Evolutionary conservation across 2,888 invertebrate genomes (phyloP), one percentile per base, ranked within the genome.

Genomic region (Caenorhabditis becei): DNA sequence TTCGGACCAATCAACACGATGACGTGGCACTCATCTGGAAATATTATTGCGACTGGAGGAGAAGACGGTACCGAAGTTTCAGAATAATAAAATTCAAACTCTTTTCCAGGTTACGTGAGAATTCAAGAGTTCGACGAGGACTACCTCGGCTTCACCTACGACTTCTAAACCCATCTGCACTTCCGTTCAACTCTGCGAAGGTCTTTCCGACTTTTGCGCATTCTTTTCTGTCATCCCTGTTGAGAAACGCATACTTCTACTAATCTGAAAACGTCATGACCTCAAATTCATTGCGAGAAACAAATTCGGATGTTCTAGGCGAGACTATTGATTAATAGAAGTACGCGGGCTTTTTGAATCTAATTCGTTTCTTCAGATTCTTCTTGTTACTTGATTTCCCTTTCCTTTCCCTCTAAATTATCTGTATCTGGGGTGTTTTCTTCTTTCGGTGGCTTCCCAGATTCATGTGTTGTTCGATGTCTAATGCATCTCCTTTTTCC

Each of bases 1-100:
- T 99, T 99, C 91, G 99, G 99, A 88, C 99, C 99, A 1, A 99
- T 99, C 91, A 99, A 99, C 94, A 96, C 96, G 92, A 94, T 98
- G 88, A 95, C 96, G 62, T 99, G 98, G 93, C 97, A 97, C 93
- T 99, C 99, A 1, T 96, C 97, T 93, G 99, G 99, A 63, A 95
- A 95, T 91, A 96, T 92, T 91, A 97, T 96, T 92, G 95, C 96
- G 75, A 96, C 97, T 65, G 99, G 99, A 26, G 98, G 97, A 91
- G 99, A 99, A 93, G 99, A 99, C 92, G 99, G 99, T 93, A 97
- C 16, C 32, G 16, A 26, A 18, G 41, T 3, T 10, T 2, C 41
- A 41, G 41, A 3, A 14, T 5, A 16, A 5, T 41, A 14, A 14
- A 3, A 11, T 41, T 41, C 14, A 5, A 32, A 4, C 32, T 41